Evolutionary conservation across 2,113 vertebrate species (phyloP), one percentile per base, ranked within the genome.

Genomic region (Sylvietta virens): DNA sequence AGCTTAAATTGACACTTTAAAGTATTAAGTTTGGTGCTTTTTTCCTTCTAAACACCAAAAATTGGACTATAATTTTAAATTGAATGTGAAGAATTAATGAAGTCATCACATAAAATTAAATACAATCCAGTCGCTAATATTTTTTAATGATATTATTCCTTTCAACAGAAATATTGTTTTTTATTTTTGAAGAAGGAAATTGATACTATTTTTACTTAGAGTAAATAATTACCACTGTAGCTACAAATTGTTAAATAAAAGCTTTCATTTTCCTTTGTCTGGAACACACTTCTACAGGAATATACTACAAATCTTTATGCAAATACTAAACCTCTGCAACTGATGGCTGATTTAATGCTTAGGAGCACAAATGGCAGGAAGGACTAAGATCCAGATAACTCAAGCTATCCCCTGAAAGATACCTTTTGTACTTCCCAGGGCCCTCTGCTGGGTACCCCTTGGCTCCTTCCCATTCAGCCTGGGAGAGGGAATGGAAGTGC

Each of bases 401-500:
- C 42, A 61, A 70, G 15, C 8, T 15, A 69, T 7, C 2, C 4
- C 4, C 8, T 76, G 23, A 39, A 78, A 84, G 28, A 50, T 24
- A 58, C 2, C 8, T 13, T 50, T 44, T 28, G 15, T 31, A 24
- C 31, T 33, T 89, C 57, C 53, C 11, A 0, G 3, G 57, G 20
- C 10, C 19, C 30, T 66, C 35, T 58, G 9, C 22, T 30, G 39
- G 30, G 57, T 1, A 1, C 3, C 33, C 14, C 40, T 71, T 50
- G 53, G 39, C 26, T 81, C 10, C 39, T 54, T 67, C 23, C 45
- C 21, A 56, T 54, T 70, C 40, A 60, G 4, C 14, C 26, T 45
- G 27, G 33, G 15, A 60, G 19, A 3, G 5, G 45, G 21, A 76
- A 58, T 0, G 0, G 22, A 35, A 69, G 20, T 47, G 8, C n/a